Evolutionary conservation across 2,797 vertebrate species (phyloP).

Genomic region (Peromyscus aztecus): DNA sequence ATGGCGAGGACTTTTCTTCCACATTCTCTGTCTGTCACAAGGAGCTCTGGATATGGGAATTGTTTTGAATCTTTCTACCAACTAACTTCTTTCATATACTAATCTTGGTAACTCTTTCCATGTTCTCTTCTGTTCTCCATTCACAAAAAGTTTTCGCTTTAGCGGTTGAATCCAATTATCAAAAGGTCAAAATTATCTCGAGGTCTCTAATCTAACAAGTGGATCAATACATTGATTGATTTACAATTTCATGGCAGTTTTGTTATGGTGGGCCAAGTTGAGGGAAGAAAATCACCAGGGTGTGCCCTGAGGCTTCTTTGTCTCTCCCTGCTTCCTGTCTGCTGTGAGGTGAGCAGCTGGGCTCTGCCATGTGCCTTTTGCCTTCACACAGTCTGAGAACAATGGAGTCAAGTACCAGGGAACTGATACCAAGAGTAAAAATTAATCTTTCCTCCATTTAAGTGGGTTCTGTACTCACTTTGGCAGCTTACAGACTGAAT

Average conservation of each 20-base stretch:
- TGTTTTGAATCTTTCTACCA: neutral
- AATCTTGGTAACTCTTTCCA: neutral
- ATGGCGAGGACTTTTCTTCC: neutral
- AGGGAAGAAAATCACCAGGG: neutral
- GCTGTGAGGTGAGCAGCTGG: neutral
- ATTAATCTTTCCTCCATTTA: neutral
- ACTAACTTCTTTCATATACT: neutral
- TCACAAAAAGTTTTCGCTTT: neutral
- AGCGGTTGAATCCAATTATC: neutral
- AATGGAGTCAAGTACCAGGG: neutral
- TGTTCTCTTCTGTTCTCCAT: neutral
- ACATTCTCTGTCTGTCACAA: neutral
- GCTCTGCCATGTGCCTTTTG: no score
- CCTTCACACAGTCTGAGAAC: neutral
- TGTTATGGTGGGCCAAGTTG: no score
- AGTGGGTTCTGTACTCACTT: neutral
- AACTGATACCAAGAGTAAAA: neutral
- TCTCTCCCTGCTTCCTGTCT: neutral
- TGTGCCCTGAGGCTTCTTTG: neutral
- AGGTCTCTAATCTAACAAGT: neutral
- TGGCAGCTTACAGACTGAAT: neutral
- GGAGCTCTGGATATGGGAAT: neutral
- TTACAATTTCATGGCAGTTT: neutral
- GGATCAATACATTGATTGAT: neutral
- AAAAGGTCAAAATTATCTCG: neutral